A percentile compares a stretch with the other conserved stretches of the same genome.
Conservation (phyloP, 2,797 vertebrate species). For the Lerista edwardsae region DNA sequence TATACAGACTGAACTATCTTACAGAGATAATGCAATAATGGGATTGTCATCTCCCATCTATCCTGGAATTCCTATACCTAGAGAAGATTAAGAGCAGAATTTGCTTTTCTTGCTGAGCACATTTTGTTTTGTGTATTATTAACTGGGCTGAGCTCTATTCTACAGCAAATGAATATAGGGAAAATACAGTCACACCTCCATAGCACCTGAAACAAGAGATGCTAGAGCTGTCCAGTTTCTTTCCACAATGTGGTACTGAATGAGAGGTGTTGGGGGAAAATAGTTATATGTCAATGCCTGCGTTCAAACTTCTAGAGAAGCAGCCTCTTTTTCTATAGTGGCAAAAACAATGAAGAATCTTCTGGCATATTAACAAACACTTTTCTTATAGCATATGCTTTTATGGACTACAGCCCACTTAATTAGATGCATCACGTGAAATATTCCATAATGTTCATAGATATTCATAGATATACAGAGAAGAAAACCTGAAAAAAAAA, state of each 20-base stretch:
- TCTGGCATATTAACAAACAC: no score
- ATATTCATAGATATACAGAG: no score
- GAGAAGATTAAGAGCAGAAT: background rate
- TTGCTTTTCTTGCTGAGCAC: background rate
- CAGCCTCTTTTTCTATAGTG: no score
- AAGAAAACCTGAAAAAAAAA: no score
- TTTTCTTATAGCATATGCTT: no score
- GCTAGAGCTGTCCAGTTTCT: background rate
- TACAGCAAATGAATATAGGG: background rate
- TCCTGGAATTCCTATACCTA: background rate
- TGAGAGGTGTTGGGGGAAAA: background rate
- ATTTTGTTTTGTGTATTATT: background rate
- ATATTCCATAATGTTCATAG: no score
- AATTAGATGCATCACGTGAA: no score
- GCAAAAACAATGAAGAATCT: no score
- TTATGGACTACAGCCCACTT: no score
- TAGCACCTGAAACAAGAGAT: background rate
- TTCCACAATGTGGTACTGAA: background rate
- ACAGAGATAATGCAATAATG: background rate
- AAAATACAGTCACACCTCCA: background rate
- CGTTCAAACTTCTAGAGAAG: background rate
- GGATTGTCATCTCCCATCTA: background rate
- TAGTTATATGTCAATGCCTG: background rate
- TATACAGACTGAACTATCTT: background rate
- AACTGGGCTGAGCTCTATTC: background rate